Base-by-base conservation (phyloP, 2,113 vertebrate genomes). In the Paralichthys olivaceus region DNA sequence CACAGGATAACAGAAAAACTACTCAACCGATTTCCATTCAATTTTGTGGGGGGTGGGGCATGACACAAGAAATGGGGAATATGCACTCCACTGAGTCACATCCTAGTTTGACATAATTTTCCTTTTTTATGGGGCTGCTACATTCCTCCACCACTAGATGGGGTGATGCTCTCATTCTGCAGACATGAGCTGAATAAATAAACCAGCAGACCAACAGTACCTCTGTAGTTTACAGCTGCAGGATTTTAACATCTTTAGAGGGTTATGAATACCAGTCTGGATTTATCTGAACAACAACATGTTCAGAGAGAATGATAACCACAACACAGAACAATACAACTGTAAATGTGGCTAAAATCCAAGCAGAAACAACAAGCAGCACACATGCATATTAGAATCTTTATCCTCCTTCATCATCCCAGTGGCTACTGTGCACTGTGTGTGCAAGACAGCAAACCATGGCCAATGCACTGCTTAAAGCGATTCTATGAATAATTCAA, bases 401-500 rank as follows among this genome's bases (percentile, higher is more conserved):
- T 25, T 7, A 34, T 73, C 20, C 12, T 69, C 54, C 58, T 69
- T 69, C 14, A 34, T 70, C 20, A 80, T 72, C 47, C 49, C 66
- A 72, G 58, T 19, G 55, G 19, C 70, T 60, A 51, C 72, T 37
- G 77, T 40, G 9, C 54, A 45, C 32, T 59, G 61, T 53, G 45
- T 47, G 55, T 54, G 40, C 77, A 75, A 32, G 23, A 40, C 54
- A 72, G 79, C 58, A 75, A 80, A 81, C 47, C 40, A 15, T 57
- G 57, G 69, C 75, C 28, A 47, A 88, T 84, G 77, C 69, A 63
- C 70, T 63, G 83, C 83, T 89, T 28, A 72, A 61, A 84, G 74
- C 64, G 64, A 85, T 69, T 76, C 79, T 76, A 89, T 90, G 78
- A 91, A 91, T 92, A 80, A 92, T 92, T 91, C 80, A 93, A 81